These are phyloP conservation scores for Oncorhynchus keta DNA, from an alignment of 2,113 vertebrate genomes.

Conservation along the genomic window DNA sequence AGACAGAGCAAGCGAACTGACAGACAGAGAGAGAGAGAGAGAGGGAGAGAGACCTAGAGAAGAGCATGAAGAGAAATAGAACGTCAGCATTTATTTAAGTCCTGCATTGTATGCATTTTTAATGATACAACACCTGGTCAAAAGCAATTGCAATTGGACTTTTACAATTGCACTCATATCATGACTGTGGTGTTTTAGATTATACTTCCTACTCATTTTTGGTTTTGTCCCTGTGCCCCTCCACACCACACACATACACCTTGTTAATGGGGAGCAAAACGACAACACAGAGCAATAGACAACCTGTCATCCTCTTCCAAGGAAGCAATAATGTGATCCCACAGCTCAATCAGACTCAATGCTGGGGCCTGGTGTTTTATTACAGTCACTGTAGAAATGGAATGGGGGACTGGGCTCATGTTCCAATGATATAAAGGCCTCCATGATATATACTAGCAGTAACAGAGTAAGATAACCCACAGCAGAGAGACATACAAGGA, in stretches of 20 bases:
- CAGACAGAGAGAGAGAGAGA: neutral
- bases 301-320: slow-evolving; percentile 41
- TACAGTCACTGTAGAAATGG: slow-evolving; percentile 29
- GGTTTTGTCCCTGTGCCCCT: neutral
- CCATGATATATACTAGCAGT: slow-evolving; percentile 35
- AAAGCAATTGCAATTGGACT: slow-evolving; percentile 10
- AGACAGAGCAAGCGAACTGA: neutral
- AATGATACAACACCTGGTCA: slow-evolving; percentile 36
- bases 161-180: slow-evolving; percentile 22
- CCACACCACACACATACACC: slow-evolving; percentile 6
- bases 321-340: slow-evolving; percentile 47
- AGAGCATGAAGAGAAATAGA: slow-evolving; percentile 1
- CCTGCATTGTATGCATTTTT: slow-evolving; percentile 45
- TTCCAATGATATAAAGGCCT: slow-evolving; percentile 23
- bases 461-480: slow-evolving; percentile 18
- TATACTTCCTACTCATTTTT: neutral
- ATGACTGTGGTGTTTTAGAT: slow-evolving; percentile 24
- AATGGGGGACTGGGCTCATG: neutral
- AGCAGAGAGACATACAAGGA: slow-evolving; percentile 4
- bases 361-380: slow-evolving; percentile 36
- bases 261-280: slow-evolving; percentile 39
- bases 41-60: neutral
- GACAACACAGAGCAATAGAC: slow-evolving; percentile 38
- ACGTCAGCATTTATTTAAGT: slow-evolving; percentile 34
- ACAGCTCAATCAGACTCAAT: slow-evolving; percentile 42